Evolutionary conservation across 2,888 invertebrate species (phyloP).

Genomic region (Onchidella celtica): DNA sequence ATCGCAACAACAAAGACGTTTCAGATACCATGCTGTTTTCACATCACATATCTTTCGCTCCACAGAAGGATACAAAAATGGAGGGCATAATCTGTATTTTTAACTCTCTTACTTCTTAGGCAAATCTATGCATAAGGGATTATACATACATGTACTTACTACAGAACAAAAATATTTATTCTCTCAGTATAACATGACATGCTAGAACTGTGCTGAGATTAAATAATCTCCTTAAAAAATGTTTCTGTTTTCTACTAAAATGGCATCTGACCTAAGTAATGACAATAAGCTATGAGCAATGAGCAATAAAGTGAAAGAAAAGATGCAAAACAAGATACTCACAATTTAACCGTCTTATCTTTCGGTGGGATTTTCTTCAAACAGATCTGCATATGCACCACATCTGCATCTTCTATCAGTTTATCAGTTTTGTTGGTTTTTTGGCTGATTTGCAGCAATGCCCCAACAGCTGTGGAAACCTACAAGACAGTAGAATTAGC

Average conservation of each 20-base stretch:
- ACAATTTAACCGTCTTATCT: constrained; percentile 36
- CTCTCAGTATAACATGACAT: too few relatives aligned
- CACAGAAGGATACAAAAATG: too few relatives aligned
- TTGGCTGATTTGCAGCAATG: not conserved
- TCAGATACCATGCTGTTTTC: too few relatives aligned
- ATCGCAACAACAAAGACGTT: too few relatives aligned
- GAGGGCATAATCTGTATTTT: too few relatives aligned
- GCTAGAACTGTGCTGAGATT: too few relatives aligned
- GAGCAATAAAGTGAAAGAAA: not conserved
- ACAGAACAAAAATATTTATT: too few relatives aligned
- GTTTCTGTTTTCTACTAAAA: too few relatives aligned
- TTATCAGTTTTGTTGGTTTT: constrained; percentile 16
- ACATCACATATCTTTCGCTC: too few relatives aligned
- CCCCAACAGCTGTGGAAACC: constrained; percentile 27
- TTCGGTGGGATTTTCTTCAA: constrained; percentile 44
- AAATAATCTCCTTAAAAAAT: too few relatives aligned
- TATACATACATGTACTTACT: not conserved
- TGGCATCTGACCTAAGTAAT: not conserved
- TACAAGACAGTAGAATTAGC: too few relatives aligned
- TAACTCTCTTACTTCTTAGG: too few relatives aligned
- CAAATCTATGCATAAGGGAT: not conserved
- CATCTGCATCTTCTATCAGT: constrained; percentile 27
- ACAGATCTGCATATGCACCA: constrained; percentile 36
- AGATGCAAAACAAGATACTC: constrained; percentile 15
- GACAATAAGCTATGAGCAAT: not conserved